A percentile compares a stretch with the other conserved stretches of the same genome.
Evolutionary conservation across 2,888 invertebrate genomes (phyloP).

Genomic region (Strigamia maritima): DNA sequence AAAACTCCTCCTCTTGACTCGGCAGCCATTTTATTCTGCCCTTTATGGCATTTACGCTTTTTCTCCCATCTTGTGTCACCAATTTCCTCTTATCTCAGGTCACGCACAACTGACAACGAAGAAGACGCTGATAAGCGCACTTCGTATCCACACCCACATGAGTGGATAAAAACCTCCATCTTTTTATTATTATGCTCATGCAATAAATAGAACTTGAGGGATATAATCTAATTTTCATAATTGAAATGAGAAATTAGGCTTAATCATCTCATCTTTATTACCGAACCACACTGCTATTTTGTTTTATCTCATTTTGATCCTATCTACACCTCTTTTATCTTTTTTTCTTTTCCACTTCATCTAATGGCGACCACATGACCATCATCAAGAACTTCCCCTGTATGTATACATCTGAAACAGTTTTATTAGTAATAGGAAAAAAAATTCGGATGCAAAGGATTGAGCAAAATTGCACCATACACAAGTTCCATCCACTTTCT

Average conservation of each 20-base stretch:
- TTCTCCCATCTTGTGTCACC: slow-evolving; percentile 6
- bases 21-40: slow-evolving; percentile 12
- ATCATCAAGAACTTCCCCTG: neutral
- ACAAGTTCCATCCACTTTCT: neutral
- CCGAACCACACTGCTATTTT: neutral
- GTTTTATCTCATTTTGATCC: slow-evolving; percentile 15
- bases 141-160: neutral
- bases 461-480: neutral
- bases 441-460: slow-evolving; percentile 3
- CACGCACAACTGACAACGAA: slow-evolving; percentile 23
- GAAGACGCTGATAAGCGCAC: slow-evolving; percentile 13
- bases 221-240: slow-evolving; percentile 19
- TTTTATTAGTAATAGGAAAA: neutral
- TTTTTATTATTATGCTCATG: slow-evolving; percentile 3
- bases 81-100: slow-evolving; percentile 13
- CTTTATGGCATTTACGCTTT: slow-evolving; percentile 8
- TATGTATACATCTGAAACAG: neutral
- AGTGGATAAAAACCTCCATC: neutral
- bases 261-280: slow-evolving; percentile 15
- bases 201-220: slow-evolving; percentile 9
- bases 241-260: slow-evolving; percentile 23
- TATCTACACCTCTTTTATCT: neutral
- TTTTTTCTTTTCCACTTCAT: neutral
- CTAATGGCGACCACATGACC: slow-evolving; percentile 19
- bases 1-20: slow-evolving; percentile 18